Base-by-base conservation (phyloP, 2,113 vertebrate genomes). In the Stigmatopora argus region DNA sequence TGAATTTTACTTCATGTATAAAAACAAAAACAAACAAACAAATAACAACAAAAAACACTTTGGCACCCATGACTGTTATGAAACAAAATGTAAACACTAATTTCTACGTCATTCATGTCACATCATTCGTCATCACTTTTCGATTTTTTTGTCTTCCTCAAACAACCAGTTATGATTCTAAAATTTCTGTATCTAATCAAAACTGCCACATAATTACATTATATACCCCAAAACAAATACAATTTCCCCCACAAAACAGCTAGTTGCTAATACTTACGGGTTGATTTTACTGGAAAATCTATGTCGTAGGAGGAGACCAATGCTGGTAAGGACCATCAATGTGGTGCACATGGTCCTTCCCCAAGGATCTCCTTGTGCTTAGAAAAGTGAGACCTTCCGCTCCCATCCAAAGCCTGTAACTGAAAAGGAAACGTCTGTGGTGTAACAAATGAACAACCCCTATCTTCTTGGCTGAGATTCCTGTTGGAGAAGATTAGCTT, bases 321-420 rank as follows among this genome's bases (percentile, higher is more conserved):
- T 78, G 71, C 85, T 86, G 74, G 81, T 88, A 70, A 91, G 86
- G 53, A 91, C 89, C 83, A 85, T 73, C 74, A 89, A 72, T 0
- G 90, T 91, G 62, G 90, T 90, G 60, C 91, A 91, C 90, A 91
- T 91, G 84, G 72, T 84, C 70, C 65, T 56, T 14, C 47, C 45
- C 72, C 64, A 47, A 64, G 56, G 78, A 65, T 49, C 67, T 62
- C 57, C 51, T 47, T 46, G 0, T n/a, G 51, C 11, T 66, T 71
- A 80, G 23, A 73, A 55, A 62, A 15, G 34, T 1, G 31, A 45
- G 44, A 51, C 46, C 26, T 74, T 31, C 63, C 63, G 49, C 56
- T 71, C 62, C 80, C 79, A 86, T 84, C 55, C 47, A 75, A 74
- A 76, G 67, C 69, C 66, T 72, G 55, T 51, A 75, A 59, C 65